Evolutionary conservation across 2,888 invertebrate genomes (phyloP).

Genomic region (Hypomecis punctinalis): DNA sequence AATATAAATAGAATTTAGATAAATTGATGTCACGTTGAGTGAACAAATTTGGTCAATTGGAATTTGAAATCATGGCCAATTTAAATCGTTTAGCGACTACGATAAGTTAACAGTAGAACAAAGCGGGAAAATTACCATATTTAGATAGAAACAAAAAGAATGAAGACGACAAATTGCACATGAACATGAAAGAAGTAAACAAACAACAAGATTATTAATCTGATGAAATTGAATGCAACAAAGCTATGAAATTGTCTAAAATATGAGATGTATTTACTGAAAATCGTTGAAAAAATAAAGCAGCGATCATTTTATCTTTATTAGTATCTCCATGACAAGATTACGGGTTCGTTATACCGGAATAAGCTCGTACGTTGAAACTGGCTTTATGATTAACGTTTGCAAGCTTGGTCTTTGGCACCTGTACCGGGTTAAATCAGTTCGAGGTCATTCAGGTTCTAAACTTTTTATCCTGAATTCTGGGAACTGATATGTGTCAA

Average conservation of each 20-base stretch:
- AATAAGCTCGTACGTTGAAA: constrained; percentile 23
- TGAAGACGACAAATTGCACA: constrained; percentile 1
- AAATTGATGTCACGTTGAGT: constrained; percentile 12
- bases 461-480: constrained; percentile 20
- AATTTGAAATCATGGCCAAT: constrained; percentile 23
- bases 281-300: constrained; percentile 14
- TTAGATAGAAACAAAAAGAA: not conserved
- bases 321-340: constrained; percentile 31
- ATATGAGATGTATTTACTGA: constrained; percentile 4
- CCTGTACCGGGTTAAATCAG: constrained; percentile 19
- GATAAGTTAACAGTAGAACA: not conserved
- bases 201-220: not conserved
- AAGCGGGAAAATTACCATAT: not conserved
- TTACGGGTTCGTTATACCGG: constrained; percentile 34
- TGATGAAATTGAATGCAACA: not conserved
- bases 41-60: constrained; percentile 28
- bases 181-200: not conserved
- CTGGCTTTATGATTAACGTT: constrained; percentile 20
- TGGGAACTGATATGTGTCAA: constrained; percentile 16
- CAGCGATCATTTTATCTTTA: constrained; percentile 6
- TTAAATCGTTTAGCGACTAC: constrained; percentile 3
- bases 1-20: constrained; percentile 28
- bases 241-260: not conserved
- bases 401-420: constrained; percentile 34
- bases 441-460: constrained; percentile 21